Evolutionary conservation across 2,888 invertebrate genomes (phyloP).

Genomic region (Pilophorus perplexus): DNA sequence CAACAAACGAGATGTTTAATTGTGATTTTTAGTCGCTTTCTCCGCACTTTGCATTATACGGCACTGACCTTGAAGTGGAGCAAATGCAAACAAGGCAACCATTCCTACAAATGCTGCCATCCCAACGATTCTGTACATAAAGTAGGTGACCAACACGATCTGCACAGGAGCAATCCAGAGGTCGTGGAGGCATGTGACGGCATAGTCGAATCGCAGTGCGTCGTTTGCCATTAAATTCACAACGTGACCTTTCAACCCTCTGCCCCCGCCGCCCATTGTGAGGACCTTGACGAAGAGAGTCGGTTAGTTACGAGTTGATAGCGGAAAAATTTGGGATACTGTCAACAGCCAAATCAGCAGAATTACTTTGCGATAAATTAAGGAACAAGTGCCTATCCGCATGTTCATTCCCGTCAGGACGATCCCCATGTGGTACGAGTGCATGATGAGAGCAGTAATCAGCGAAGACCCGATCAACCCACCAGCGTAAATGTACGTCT

Average conservation of each 20-base stretch:
- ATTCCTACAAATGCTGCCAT: conserved; percentile 47
- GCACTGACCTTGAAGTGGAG: conserved; percentile 48
- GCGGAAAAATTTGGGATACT: conserved; percentile 51
- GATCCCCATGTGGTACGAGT: conserved; percentile 60
- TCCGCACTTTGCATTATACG: too few relatives aligned
- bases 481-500: conserved; percentile 67
- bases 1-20: too few relatives aligned
- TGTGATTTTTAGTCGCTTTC: too few relatives aligned
- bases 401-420: conserved; percentile 70
- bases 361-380: conserved; percentile 83
- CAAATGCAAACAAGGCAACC: conserved; percentile 43
- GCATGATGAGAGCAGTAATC: conserved; percentile 62
- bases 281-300: conserved; percentile 42
- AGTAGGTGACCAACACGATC: conserved; percentile 52
- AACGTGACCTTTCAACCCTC: conserved; percentile 59
- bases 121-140: conserved; percentile 47
- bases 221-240: conserved; percentile 61
- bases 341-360: conserved; percentile 70
- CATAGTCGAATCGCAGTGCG: conserved; percentile 59
- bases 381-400: conserved; percentile 75
- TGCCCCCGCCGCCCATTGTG: conserved; percentile 56
- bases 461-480: conserved; percentile 61
- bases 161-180: conserved; percentile 58
- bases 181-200: conserved; percentile 57
- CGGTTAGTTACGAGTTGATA: background rate